phyloP scores from a whole-genome alignment of 2,797 vertebrate genomes.

The Urocyon cinereoargenteus region DNA sequence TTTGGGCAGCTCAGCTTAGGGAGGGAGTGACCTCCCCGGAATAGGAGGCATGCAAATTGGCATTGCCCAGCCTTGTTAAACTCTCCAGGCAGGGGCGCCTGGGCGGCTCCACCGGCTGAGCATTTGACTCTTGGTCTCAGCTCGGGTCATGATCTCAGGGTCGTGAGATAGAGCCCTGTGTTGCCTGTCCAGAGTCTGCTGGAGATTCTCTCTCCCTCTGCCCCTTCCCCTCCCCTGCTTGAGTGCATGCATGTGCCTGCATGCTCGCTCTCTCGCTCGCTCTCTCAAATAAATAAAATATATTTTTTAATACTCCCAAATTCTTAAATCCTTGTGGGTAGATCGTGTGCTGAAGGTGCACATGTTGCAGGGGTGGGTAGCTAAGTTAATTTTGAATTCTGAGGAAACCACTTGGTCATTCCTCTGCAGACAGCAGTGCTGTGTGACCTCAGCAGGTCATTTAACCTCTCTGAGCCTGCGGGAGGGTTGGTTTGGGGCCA shows the following conservation, averaged over 20 bases:
- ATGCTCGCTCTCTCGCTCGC: fast-evolving
- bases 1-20: neutral
- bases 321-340: neutral
- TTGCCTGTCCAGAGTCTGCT: neutral
- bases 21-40: neutral
- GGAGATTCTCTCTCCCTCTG: neutral
- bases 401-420: neutral
- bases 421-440: fast-evolving
- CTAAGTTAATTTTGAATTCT: neutral
- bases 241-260: neutral
- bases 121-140: neutral
- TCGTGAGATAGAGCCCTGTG: neutral
- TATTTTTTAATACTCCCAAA: too few relatives aligned
- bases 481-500: neutral
- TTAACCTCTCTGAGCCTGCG: neutral
- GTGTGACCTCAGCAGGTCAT: neutral
- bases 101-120: neutral
- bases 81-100: neutral
- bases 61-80: neutral
- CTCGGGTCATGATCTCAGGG: neutral
- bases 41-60: neutral
- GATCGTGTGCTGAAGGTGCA: neutral
- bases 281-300: too few relatives aligned
- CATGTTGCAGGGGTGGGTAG: fast-evolving
- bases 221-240: too few relatives aligned